phyloP scores from a whole-genome alignment of 2,888 invertebrate species.

The Acanthosepion lycidas region DNA sequence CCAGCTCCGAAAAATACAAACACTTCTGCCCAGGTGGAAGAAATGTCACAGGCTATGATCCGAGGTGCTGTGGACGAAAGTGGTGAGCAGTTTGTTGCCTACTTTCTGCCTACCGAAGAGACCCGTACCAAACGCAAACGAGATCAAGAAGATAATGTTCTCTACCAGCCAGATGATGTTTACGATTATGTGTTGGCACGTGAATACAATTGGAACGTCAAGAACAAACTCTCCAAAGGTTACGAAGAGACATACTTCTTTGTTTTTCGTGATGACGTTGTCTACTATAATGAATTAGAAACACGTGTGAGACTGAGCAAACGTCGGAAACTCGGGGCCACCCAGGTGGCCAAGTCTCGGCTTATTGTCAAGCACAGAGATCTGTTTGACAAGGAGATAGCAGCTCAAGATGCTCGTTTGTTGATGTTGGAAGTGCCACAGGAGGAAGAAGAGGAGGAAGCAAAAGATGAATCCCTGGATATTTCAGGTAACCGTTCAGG shows the following conservation, averaged over 20 bases:
- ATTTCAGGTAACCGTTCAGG: slow-evolving; percentile 33
- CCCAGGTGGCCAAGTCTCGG: slow-evolving; percentile 80
- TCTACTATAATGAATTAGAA: slow-evolving; percentile 95
- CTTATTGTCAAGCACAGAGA: slow-evolving; percentile 93
- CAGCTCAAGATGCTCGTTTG: slow-evolving; percentile 85
- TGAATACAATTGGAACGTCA: slow-evolving; percentile 99
- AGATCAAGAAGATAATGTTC: slow-evolving; percentile 84
- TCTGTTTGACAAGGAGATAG: slow-evolving; percentile 87
- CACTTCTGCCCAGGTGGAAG: slow-evolving; percentile 88
- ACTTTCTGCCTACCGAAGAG: slow-evolving; percentile 95
- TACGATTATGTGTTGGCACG: slow-evolving; percentile 98
- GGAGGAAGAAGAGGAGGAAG: slow-evolving; percentile 81
- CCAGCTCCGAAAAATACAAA: slow-evolving; percentile 93
- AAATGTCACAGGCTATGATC: slow-evolving; percentile 99
- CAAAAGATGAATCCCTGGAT: slow-evolving; percentile 66
- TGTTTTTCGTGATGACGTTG: slow-evolving; percentile 90
- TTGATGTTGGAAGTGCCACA: slow-evolving; percentile 90
- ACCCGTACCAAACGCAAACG: slow-evolving; percentile 90
- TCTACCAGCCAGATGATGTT: slow-evolving; percentile 75
- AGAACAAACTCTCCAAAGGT: slow-evolving; percentile 94
- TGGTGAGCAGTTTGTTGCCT: slow-evolving; percentile 98
- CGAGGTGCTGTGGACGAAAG: slow-evolving; percentile 99
- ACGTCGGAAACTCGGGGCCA: slow-evolving; percentile 85
- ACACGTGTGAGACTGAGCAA: slow-evolving; percentile 94
- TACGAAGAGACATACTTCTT: slow-evolving; percentile 98